phyloP scores from a whole-genome alignment of 2,797 vertebrate genomes.

The Enteromius anoplus region DNA sequence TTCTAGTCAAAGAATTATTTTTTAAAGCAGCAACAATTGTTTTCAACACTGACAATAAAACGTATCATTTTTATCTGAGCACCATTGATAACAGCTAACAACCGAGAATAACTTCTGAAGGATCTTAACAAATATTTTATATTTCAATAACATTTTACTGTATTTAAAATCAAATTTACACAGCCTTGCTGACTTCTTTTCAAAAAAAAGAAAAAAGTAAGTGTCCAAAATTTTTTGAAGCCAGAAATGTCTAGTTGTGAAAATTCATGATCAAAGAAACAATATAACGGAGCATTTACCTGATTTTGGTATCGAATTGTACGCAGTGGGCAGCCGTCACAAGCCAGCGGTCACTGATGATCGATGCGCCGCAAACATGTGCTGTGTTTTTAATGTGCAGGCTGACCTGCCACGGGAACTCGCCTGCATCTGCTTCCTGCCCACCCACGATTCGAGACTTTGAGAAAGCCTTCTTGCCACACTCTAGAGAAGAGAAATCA shows the following conservation, averaged over 20 bases:
- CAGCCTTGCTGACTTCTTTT: not conserved
- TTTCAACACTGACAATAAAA: not conserved
- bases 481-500: constrained; percentile 72
- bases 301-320: constrained; percentile 64
- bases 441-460: constrained; percentile 89
- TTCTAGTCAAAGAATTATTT: not conserved
- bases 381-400: constrained; percentile 77
- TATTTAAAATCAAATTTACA: not conserved
- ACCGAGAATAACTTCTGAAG: not conserved
- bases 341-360: constrained; percentile 85
- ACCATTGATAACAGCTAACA: not conserved
- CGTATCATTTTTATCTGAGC: not conserved
- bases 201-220: not conserved
- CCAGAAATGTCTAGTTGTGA: not conserved
- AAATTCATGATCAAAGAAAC: not conserved
- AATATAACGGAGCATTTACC: not conserved
- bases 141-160: not conserved
- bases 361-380: constrained; percentile 89
- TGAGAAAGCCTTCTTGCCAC: constrained; percentile 79
- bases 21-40: too few species aligned
- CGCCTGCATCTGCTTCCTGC: constrained; percentile 78
- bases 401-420: constrained; percentile 98
- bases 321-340: constrained; percentile 95
- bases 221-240: not conserved
- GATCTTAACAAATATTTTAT: not conserved